phyloP scores from a whole-genome alignment of 2,888 invertebrate genomes.

The Zygaena filipendulae region DNA sequence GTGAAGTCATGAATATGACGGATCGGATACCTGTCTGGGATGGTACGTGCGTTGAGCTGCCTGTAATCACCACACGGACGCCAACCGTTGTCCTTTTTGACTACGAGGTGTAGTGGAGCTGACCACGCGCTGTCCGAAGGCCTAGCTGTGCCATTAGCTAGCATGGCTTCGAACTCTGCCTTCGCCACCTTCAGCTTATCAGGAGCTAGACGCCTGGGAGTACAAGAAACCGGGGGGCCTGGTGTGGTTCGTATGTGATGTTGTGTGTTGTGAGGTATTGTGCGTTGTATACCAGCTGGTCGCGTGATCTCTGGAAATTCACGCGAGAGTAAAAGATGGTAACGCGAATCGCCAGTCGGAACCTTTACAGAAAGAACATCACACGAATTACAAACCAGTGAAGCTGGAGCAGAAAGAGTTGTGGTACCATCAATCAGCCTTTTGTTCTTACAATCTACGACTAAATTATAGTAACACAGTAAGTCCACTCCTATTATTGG shows the following conservation, averaged over 20 bases:
- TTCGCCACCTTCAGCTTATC: too few relatives aligned
- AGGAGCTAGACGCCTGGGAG: conserved; percentile 23
- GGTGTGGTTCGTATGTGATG: conserved; percentile 23
- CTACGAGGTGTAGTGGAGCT: too few relatives aligned
- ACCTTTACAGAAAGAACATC: conserved; percentile 5
- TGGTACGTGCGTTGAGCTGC: conserved; percentile 22
- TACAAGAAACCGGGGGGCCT: conserved; percentile 20
- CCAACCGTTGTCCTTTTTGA: too few relatives aligned
- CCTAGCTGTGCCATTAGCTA: too few relatives aligned
- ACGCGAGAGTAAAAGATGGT: conserved; percentile 4
- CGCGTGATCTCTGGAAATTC: conserved; percentile 14
- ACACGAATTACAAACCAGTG: not conserved
- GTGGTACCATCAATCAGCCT: conserved; percentile 14
- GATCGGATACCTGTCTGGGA: conserved; percentile 25
- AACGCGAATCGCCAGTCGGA: conserved; percentile 5
- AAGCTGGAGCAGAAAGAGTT: conserved; percentile 1
- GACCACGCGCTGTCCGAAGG: too few relatives aligned
- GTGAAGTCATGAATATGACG: conserved; percentile 29
- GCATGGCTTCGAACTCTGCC: too few relatives aligned
- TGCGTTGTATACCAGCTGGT: conserved; percentile 13
- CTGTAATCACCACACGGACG: conserved; percentile 22
- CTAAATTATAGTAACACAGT: conserved; percentile 18
- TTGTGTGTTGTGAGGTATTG: conserved; percentile 15
- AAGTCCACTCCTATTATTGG: conserved; percentile 29
- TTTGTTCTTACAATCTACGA: conserved; percentile 20